These are phyloP conservation scores for Crossocerus cetratus DNA, from an alignment of 2,888 invertebrate species.

Conservation along the genomic window DNA sequence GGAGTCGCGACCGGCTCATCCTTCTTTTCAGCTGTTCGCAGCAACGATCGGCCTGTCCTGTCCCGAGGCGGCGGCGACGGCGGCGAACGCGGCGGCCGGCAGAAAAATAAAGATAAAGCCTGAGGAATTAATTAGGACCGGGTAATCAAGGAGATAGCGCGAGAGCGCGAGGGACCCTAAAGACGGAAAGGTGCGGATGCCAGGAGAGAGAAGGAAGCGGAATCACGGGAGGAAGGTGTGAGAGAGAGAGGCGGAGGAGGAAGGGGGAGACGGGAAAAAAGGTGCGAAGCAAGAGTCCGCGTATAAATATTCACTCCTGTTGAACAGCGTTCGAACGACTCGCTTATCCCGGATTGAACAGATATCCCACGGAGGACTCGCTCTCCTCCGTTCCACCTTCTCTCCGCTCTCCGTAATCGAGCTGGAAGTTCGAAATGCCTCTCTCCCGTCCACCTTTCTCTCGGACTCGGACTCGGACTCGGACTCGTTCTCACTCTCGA, in stretches of 20 bases:
- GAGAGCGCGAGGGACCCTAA: slow-evolving; percentile 31
- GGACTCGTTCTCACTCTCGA: slow-evolving; percentile 38
- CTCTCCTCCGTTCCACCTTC: slow-evolving; percentile 22
- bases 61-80: slow-evolving; percentile 28
- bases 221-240: slow-evolving; percentile 43
- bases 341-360: slow-evolving; percentile 69
- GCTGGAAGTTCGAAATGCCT: slow-evolving; percentile 69
- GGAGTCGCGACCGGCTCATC: slow-evolving; percentile 24
- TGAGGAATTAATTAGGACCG: slow-evolving; percentile 75
- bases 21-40: slow-evolving; percentile 37
- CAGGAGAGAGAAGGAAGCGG: slow-evolving; percentile 19
- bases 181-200: slow-evolving; percentile 40
- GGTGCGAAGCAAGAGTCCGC: slow-evolving; percentile 68
- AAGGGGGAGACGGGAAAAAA: slow-evolving; percentile 64
- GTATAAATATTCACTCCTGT: slow-evolving; percentile 74
- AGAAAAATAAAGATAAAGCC: slow-evolving; percentile 70
- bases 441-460: slow-evolving; percentile 47
- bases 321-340: slow-evolving; percentile 71
- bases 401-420: slow-evolving; percentile 42
- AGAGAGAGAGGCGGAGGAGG: slow-evolving; percentile 41
- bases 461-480: slow-evolving; percentile 54
- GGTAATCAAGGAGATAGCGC: slow-evolving; percentile 74
- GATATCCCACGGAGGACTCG: slow-evolving; percentile 39
- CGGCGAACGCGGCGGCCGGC: slow-evolving; percentile 36
- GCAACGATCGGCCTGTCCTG: slow-evolving; percentile 37